A percentile compares a stretch with the other conserved stretches of the same genome.
Evolutionary conservation across 2,797 vertebrate genomes (phyloP).

Genomic region (Melanotaenia maccullochi): DNA sequence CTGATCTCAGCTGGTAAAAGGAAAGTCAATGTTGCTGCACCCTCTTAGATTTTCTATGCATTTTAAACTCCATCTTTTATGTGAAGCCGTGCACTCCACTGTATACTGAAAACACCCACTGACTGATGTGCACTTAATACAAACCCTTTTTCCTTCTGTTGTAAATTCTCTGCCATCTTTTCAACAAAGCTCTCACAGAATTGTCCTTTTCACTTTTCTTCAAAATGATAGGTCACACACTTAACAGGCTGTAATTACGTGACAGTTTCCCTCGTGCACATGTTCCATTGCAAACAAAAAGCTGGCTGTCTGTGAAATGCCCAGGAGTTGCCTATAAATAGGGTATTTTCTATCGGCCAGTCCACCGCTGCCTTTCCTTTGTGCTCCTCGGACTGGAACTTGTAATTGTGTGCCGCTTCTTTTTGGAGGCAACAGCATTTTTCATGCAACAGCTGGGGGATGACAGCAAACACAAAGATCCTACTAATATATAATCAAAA

Average conservation of each 20-base stretch:
- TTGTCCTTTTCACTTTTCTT: conserved; percentile 51
- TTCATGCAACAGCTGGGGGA: conserved; percentile 57
- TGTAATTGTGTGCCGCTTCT: conserved; percentile 63
- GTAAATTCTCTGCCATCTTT: conserved; percentile 48
- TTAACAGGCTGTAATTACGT: conserved; percentile 73
- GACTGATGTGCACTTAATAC: conserved; percentile 61
- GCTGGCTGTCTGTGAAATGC: conserved; percentile 47
- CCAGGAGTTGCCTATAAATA: conserved; percentile 68
- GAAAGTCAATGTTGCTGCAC: conserved; percentile 38
- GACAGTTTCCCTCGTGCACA: conserved; percentile 67
- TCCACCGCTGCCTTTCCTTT: conserved; percentile 46
- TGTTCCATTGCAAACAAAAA: conserved; percentile 74
- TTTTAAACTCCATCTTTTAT: conserved; percentile 50
- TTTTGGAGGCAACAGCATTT: conserved; percentile 50
- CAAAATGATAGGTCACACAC: conserved; percentile 73
- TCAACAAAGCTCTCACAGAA: conserved; percentile 62
- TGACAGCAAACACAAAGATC: conserved; percentile 38
- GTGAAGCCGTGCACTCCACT: conserved; percentile 19
- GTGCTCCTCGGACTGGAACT: conserved; percentile 53
- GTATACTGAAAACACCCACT: conserved; percentile 36
- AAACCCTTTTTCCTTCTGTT: conserved; percentile 30
- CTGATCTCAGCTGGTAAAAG: background rate
- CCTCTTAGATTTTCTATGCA: conserved; percentile 32
- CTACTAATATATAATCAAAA: conserved; percentile 30
- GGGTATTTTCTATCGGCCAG: conserved; percentile 44